Evolutionary conservation across 2,888 invertebrate species (phyloP).

Genomic region (Epinotia ramella): DNA sequence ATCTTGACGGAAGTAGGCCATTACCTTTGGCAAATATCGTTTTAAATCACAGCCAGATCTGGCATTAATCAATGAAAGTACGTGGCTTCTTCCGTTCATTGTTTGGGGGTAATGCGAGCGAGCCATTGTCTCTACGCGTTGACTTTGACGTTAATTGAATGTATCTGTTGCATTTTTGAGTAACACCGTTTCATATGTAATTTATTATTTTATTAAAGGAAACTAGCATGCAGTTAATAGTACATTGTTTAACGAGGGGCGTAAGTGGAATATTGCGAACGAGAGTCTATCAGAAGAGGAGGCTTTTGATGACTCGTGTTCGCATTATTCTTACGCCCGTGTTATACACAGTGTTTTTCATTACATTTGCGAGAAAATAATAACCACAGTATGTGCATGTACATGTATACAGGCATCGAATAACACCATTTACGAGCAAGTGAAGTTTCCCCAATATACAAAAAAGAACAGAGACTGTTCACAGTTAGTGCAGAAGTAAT

Average conservation of each 20-base stretch:
- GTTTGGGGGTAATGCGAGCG: slow-evolving; percentile 60
- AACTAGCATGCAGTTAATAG: not conserved
- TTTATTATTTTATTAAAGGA: slow-evolving; percentile 29
- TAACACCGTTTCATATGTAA: slow-evolving; percentile 30
- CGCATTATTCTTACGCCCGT: no score
- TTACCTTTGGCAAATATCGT: slow-evolving; percentile 65
- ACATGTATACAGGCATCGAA: no score
- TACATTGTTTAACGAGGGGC: not conserved
- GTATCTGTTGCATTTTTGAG: slow-evolving; percentile 44
- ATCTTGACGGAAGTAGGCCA: slow-evolving; percentile 63
- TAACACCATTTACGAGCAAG: no score
- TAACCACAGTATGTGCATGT: no score
- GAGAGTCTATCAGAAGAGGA: no score
- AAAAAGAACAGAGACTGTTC: no score
- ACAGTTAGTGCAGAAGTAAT: no score
- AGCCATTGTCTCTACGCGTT: slow-evolving; percentile 62
- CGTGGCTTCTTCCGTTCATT: slow-evolving; percentile 73
- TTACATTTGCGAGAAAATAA: no score
- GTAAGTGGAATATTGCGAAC: no score
- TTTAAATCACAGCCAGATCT: slow-evolving; percentile 63
- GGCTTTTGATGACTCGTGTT: no score
- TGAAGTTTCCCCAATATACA: no score
- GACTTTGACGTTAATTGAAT: slow-evolving; percentile 55
- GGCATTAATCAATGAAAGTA: slow-evolving; percentile 73
- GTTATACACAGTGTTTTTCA: no score